These are phyloP conservation scores for Porphyrio hochstetteri DNA, from an alignment of 2,113 vertebrate species.

Conservation along the genomic window DNA sequence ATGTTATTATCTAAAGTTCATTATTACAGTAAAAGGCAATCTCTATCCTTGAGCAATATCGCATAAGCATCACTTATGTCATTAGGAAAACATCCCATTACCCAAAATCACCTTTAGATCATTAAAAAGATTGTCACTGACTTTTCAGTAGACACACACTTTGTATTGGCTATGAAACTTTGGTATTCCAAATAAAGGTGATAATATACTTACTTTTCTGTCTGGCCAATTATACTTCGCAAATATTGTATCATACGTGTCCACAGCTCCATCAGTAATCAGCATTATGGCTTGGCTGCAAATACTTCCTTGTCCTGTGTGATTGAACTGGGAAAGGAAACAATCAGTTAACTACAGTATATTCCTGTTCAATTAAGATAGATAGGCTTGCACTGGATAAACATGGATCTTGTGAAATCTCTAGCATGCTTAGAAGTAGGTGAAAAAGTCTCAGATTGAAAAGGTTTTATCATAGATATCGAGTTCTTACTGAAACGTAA, in stretches of 20 bases:
- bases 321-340: conserved; percentile 86
- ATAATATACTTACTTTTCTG: conserved; percentile 84
- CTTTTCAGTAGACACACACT: neutral
- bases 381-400: neutral
- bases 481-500: neutral
- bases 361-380: neutral
- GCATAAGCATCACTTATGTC: neutral
- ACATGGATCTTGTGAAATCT: neutral
- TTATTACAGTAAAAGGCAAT: neutral
- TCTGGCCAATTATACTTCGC: conserved; percentile 97
- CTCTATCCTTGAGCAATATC: neutral
- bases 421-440: neutral
- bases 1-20: neutral
- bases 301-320: conserved; percentile 94
- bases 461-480: neutral
- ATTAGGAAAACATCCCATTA: neutral
- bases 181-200: neutral
- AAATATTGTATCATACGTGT: conserved; percentile 95
- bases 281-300: conserved; percentile 99
- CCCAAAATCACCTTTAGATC: neutral
- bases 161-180: neutral
- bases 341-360: neutral
- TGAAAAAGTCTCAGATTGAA: neutral
- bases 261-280: conserved; percentile 96
- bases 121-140: neutral